Evolutionary conservation across 2,113 vertebrate genomes (phyloP).

Genomic region (Sinocyclocheilus anshuiensis): DNA sequence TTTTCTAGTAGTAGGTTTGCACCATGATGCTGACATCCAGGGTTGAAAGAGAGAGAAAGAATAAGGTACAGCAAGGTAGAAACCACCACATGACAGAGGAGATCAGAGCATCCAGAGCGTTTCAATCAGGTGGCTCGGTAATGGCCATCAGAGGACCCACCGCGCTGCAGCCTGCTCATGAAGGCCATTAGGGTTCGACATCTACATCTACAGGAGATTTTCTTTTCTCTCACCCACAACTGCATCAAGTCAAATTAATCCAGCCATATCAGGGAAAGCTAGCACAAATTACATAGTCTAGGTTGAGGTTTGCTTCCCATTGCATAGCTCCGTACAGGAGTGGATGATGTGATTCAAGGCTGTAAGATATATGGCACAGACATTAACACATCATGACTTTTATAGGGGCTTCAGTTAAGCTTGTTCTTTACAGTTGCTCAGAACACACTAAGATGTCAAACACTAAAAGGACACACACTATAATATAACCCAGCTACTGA

Average conservation of each 20-base stretch:
- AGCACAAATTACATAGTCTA: not conserved
- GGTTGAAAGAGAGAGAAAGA: not conserved
- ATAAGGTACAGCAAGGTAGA: not conserved
- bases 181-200: not conserved
- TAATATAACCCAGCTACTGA: conserved; percentile 20
- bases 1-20: not conserved
- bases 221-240: not conserved
- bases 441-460: conserved; percentile 21
- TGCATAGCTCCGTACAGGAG: not conserved
- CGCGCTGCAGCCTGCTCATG: not conserved
- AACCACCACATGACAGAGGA: not conserved
- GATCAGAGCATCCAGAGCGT: not conserved
- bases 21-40: not conserved
- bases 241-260: conserved; percentile 11
- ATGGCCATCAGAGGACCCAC: conserved; percentile 1
- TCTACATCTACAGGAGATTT: not conserved
- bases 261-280: not conserved
- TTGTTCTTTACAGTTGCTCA: conserved; percentile 27
- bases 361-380: conserved; percentile 24
- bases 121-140: not conserved
- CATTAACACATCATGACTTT: conserved; percentile 36
- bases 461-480: conserved; percentile 20
- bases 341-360: not conserved
- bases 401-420: conserved; percentile 40
- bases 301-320: not conserved